Percentiles rank a stretch among this genome's conserved stretches.
Conservation (phyloP, 1,140 invertebrate genomes). For the Anastatus disparis region DNA sequence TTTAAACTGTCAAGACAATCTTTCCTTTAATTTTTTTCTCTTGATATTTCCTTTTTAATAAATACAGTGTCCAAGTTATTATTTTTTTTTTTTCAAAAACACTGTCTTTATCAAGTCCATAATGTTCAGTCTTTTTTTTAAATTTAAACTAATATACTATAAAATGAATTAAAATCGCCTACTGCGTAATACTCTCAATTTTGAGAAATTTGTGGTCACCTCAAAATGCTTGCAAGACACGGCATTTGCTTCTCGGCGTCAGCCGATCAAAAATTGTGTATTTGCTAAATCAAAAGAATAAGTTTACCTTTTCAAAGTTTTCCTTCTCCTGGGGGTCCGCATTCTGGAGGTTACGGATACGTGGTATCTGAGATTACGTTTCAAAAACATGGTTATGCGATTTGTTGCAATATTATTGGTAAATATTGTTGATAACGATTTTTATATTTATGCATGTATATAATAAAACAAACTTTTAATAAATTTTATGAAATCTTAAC, state of each 20-base stretch:
- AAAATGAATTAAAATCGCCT: constrained; percentile 15
- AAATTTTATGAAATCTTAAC: too few relatives aligned
- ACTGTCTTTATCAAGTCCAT: constrained; percentile 16
- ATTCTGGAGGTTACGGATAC: constrained; percentile 66
- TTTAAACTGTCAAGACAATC: not conserved
- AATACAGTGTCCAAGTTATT: constrained; percentile 17
- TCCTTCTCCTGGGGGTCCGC: constrained; percentile 76
- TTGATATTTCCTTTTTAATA: constrained; percentile 18
- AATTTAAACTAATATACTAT: constrained; percentile 12
- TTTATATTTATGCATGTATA: too few relatives aligned
- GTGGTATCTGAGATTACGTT: constrained; percentile 69
- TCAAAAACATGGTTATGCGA: constrained; percentile 60
- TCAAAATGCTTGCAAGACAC: not conserved
- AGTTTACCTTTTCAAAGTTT: constrained; percentile 78
- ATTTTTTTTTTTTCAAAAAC: not conserved
- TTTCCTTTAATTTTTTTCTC: constrained; percentile 9
- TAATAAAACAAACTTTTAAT: too few relatives aligned
- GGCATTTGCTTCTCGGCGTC: not conserved
- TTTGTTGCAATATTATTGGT: constrained; percentile 35
- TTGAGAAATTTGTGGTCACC: constrained; percentile 11
- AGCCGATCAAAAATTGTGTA: constrained; percentile 23
- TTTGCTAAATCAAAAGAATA: constrained; percentile 50
- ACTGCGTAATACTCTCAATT: not conserved
- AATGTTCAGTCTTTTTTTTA: constrained; percentile 4
- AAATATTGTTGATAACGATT: not conserved